Base-by-base conservation (phyloP, 2,113 vertebrate genomes). In the Microtus pennsylvanicus region DNA sequence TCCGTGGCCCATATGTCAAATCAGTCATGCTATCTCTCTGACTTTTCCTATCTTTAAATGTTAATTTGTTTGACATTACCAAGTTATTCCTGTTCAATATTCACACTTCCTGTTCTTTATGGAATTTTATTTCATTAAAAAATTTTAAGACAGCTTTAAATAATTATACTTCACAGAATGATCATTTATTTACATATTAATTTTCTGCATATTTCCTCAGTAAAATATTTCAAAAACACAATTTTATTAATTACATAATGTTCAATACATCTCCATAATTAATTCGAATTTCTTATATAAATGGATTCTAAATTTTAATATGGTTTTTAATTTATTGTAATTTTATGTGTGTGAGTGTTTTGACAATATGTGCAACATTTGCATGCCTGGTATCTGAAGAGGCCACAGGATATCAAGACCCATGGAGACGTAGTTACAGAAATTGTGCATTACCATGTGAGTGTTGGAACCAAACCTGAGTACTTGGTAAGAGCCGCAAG, bases 31-130 rank as follows among this genome's bases (percentile, higher is more conserved):
- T 88, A 65, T 33, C 33, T 93, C 7, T 81, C 67, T 90, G 35
- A 58, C 55, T 86, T 89, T 80, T 83, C 42, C 45, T 90, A 19
- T 87, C 81, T 30, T 92, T 81, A 94, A 95, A 70, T 61, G 4
- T 76, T 92, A 91, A 78, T 78, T 78, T 65, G 63, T 70, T 74
- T 80, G 47, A 77, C 4, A 81, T 91, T 87, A 65, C 58, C 69
- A 70, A 77, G 92, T 61, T 69, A 33, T 67, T 91, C 89, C 11
- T 35, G 65, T 67, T 94, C 10, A 87, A 11, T 50, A 81, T 35
- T 89, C 11, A 19, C 14, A 90, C 8, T 61, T 94, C 82, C n/a
- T 90, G 42, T 74, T 81, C 9, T 80, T 45, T 80, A 22, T 13
- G 24, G 38, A 75, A 63, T 81, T 70, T 90, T 85, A 45, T 55